Conservation (phyloP, 2,113 vertebrate species). For the Platysteira castanea region DNA sequence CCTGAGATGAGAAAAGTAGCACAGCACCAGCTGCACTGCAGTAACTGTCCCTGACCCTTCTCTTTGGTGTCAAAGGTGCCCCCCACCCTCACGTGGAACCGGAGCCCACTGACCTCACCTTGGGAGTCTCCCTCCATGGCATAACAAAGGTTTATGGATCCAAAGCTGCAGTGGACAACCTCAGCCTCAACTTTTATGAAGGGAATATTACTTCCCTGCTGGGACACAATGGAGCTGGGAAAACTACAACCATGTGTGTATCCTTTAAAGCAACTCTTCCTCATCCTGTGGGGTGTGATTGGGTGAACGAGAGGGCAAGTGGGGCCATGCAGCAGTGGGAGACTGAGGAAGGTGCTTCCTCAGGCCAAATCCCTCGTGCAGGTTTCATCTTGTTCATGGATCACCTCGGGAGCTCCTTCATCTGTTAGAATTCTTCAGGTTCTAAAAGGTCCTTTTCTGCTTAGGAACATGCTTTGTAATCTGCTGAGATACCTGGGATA, state of each 20-base stretch:
- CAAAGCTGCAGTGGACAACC: conserved; percentile 85
- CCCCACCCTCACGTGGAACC: conserved; percentile 75
- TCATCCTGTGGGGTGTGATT: not conserved
- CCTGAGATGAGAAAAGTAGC: not conserved
- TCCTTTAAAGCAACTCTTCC: not conserved
- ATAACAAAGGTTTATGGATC: conserved; percentile 89
- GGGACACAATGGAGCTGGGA: conserved; percentile 95
- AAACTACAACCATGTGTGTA: conserved; percentile 94
- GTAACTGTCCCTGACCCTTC: not conserved
- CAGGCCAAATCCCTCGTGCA: not conserved
- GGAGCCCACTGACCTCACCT: conserved; percentile 77
- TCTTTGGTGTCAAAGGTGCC: conserved; percentile 26
- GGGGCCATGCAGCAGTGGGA: not conserved
- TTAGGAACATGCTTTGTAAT: not conserved
- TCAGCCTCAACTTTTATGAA: conserved; percentile 91
- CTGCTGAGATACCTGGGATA: not conserved
- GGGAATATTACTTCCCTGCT: conserved; percentile 91
- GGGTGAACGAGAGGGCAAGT: not conserved
- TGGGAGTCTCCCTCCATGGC: conserved; percentile 86
- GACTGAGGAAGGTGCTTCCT: not conserved
- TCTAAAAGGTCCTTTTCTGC: not conserved
- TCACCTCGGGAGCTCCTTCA: not conserved
- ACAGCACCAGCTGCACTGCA: not conserved
- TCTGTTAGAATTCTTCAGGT: not conserved
- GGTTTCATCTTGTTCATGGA: not conserved